Evolutionary conservation across 2,113 vertebrate genomes (phyloP).

Genomic region (Motacilla alba): DNA sequence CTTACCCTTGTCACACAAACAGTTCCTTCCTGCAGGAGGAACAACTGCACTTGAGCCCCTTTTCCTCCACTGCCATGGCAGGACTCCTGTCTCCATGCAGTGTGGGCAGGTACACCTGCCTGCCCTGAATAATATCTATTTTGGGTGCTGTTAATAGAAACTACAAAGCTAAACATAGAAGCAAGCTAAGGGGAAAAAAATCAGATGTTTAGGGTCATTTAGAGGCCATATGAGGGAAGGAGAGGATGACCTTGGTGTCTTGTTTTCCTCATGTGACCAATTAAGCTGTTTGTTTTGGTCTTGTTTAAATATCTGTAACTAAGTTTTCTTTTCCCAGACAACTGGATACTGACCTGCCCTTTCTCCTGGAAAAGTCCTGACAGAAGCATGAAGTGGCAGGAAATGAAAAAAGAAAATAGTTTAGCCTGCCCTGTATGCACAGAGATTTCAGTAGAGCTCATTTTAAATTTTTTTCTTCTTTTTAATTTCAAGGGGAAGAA

Average conservation of each 20-base stretch:
- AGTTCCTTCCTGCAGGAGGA: neutral
- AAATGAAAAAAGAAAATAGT: slow-evolving; percentile 35
- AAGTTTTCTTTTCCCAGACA: slow-evolving; percentile 21
- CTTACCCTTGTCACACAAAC: neutral
- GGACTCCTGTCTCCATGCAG: neutral
- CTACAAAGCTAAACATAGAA: neutral
- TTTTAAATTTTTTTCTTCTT: neutral
- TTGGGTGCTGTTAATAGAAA: neutral
- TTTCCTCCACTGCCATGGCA: neutral
- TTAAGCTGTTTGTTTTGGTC: neutral
- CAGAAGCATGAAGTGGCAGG: neutral
- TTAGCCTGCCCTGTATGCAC: neutral
- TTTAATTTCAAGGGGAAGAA: neutral
- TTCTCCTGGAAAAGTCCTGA: neutral
- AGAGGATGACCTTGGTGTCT: neutral
- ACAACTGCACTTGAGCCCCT: neutral
- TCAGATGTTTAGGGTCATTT: neutral
- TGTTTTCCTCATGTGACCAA: neutral
- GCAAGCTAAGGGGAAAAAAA: neutral
- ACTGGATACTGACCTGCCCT: neutral
- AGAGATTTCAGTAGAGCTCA: neutral
- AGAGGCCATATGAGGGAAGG: neutral
- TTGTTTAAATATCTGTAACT: slow-evolving; percentile 15
- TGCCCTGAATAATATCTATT: neutral
- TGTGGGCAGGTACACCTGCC: neutral